Evolutionary conservation across 2,797 vertebrate species (phyloP).

Genomic region (Cossypha dichroa): DNA sequence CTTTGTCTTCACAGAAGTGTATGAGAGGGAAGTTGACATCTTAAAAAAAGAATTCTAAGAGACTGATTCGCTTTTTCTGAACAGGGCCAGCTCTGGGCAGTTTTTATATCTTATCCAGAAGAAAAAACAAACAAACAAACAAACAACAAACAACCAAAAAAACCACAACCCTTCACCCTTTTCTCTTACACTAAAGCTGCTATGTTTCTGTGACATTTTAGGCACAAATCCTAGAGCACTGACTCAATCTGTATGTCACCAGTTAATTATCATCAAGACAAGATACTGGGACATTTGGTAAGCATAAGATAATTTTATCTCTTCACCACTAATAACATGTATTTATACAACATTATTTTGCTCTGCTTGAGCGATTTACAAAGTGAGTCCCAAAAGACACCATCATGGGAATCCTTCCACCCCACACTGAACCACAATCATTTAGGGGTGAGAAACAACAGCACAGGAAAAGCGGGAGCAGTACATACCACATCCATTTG

Average conservation of each 20-base stretch:
- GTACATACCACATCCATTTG: not conserved
- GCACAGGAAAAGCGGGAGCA: not conserved
- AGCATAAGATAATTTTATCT: slow-evolving; percentile 27
- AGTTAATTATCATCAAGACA: slow-evolving; percentile 50
- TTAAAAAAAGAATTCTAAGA: slow-evolving; percentile 24
- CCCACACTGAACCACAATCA: not conserved
- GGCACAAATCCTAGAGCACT: slow-evolving; percentile 39
- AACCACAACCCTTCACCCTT: not conserved
- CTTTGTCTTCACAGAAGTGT: slow-evolving; percentile 49
- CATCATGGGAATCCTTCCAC: not conserved
- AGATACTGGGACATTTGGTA: not conserved
- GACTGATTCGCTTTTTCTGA: not conserved
- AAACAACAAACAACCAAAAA: not conserved
- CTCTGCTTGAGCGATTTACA: not conserved
- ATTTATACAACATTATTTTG: not conserved
- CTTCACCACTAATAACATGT: not conserved
- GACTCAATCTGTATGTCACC: slow-evolving; percentile 38
- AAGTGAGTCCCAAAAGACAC: not conserved
- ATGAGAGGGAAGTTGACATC: slow-evolving; percentile 24
- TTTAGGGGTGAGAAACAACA: not conserved
- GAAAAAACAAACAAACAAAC: not conserved
- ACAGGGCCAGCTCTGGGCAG: slow-evolving; percentile 40
- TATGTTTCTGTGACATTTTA: slow-evolving; percentile 37
- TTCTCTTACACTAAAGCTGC: not conserved
- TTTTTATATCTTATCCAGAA: slow-evolving; percentile 38